Evolutionary conservation across 2,113 vertebrate species (phyloP), one percentile per base, ranked within the genome.

Genomic region (Octodon degus): DNA sequence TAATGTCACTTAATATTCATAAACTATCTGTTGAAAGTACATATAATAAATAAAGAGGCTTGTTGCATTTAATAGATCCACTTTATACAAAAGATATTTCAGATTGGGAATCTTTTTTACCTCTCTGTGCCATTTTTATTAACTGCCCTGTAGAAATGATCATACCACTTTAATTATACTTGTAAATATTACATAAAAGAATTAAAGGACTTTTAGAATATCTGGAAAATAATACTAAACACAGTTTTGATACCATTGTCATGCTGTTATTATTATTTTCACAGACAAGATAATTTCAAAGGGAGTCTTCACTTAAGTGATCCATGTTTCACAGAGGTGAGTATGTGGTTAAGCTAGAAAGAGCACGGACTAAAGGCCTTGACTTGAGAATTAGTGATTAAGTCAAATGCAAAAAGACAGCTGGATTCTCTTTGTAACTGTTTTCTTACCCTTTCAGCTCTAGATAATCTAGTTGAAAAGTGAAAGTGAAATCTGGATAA

Each of bases 401-500:
- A 25, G 3, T 0, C 4, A 30, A 72, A 55, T 8, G 53, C 1
- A 88, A 86, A 96, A 93, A 53, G 13, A 50, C 22, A 88, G 9
- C 9, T 60, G n/a, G 65, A 76, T 79, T 96, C 10, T 89, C 16
- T 53, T 70, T 65, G 63, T 40, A 53, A 58, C 17, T 81, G 7
- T 9, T 74, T n/a, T 72, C 68, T 79, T 93, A 43, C 50, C 89
- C 19, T 80, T 63, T 87, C 50, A 79, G 7, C 11, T 65, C 43
- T 79, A 70, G 17, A 19, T 19, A 11, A 27, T 9, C 22, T 76
- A 70, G 20, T 50, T 89, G 58, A 91, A 97, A 93, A 88, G 43
- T 58, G 10, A 76, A 77, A 67, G 19, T 86, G 62, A 93, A 90
- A 93, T 81, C 7, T 62, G 12, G 85, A 47, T 89, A 96, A 68